Evolutionary conservation across 2,113 vertebrate genomes (phyloP), one percentile per base, ranked within the genome.

Genomic region (Lepidothrix coronata): DNA sequence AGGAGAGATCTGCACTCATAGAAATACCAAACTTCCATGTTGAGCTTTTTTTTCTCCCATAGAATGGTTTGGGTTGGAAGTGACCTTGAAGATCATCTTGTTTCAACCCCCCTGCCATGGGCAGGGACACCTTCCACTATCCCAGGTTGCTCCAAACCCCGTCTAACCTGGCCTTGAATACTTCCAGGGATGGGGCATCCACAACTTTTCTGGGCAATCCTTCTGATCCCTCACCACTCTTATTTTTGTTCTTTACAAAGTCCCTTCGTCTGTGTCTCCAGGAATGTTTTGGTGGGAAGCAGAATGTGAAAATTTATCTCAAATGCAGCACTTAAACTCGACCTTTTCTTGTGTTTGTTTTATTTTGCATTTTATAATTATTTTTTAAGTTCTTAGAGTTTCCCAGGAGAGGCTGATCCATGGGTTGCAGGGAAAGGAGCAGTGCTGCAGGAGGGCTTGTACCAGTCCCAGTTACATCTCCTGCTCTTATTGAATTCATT

Each of bases 281-380:
- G 61, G n/a, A 85, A 37, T 0, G 1, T 35, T 75, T 75, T 48
- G 33, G 28, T 54, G 46, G 33, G 61, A 83, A 82, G 58, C 17
- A 77, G 30, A 59, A 70, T 24, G n/a, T 39, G 46, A 77, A 65
- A 39, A 72, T 67, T 80, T n/a, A 67, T 58, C 79, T 73, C 21
- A 44, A 68, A 12, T 61, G 20, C 48, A 61, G 30, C 54, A 67
- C 66, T 89, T 91, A 83, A 74, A 11, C 28, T 51, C 67, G 75
- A 82, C 58, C 41, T 93, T 79, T 88, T 27, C 55, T 46, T 19
- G 12, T 35, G n/a, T 85, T 85, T 85, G 51, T 76, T 73, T 88
- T 77, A 28, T 28, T 66, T 88, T 48, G 12, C 12, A 3, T 72
- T 93, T 82, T 66, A 0, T 52, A 59, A 10, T 76, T 58, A 6